Evolutionary conservation across 2,888 invertebrate genomes (phyloP).

Genomic region (Andrena fulva): DNA sequence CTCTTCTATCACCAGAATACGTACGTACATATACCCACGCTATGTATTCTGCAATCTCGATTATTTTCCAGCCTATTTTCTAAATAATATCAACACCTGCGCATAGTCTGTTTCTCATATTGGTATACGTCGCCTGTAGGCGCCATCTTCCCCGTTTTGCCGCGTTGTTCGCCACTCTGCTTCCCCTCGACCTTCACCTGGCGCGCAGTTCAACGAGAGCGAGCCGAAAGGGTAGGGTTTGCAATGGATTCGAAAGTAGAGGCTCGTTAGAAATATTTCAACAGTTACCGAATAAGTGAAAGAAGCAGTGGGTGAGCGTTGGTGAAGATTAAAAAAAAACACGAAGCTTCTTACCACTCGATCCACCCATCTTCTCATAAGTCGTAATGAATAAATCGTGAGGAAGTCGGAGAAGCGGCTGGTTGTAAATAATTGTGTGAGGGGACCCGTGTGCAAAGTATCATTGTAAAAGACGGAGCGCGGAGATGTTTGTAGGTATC

Average conservation of each 20-base stretch:
- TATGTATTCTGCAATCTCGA: not conserved
- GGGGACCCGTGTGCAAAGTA: not conserved
- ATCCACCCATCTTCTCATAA: no score
- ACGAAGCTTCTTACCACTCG: no score
- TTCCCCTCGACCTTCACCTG: not conserved
- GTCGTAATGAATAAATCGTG: no score
- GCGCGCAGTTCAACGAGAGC: not conserved
- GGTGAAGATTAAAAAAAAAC: no score
- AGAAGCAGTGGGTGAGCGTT: no score
- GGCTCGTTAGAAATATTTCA: no score
- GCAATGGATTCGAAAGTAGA: no score
- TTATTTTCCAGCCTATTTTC: not conserved
- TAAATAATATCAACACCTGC: conserved; percentile 15
- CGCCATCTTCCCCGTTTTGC: not conserved
- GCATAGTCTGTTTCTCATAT: not conserved
- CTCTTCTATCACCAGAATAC: no score
- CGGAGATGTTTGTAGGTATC: not conserved
- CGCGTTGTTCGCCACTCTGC: not conserved
- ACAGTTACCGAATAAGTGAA: no score
- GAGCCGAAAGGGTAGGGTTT: no score
- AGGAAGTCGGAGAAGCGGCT: not conserved
- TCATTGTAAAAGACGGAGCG: not conserved
- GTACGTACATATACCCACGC: no score
- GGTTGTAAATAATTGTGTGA: conserved; percentile 35
- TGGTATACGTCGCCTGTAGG: not conserved